Percentiles rank a stretch among this genome's conserved stretches.
Conservation (phyloP, 2,888 invertebrate genomes). For the Muschampia plurimacula region DNA sequence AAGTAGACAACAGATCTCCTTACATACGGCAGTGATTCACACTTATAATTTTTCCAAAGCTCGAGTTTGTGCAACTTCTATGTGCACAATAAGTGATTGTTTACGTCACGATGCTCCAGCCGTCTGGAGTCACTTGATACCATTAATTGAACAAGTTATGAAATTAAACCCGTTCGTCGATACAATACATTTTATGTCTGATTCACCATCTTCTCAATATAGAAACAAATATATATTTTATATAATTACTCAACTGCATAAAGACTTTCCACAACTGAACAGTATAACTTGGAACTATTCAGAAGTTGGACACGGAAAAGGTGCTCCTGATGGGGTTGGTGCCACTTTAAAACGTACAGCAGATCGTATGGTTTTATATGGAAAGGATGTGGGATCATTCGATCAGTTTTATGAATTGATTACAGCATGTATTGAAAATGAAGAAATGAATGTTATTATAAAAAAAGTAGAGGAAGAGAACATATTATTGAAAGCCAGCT, state of each 20-base stretch:
- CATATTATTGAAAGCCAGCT: too few relatives aligned
- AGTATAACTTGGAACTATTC: background rate
- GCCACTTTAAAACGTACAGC: background rate
- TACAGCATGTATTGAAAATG: too few relatives aligned
- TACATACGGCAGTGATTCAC: background rate
- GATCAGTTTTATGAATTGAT: too few relatives aligned
- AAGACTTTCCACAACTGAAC: background rate
- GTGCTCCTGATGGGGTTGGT: slow-evolving; percentile 8
- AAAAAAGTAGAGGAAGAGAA: too few relatives aligned
- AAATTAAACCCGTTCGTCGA: slow-evolving; percentile 8
- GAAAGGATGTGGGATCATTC: too few relatives aligned
- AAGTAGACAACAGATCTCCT: background rate
- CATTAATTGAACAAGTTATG: slow-evolving; percentile 20
- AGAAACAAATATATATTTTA: slow-evolving; percentile 31
- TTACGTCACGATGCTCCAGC: slow-evolving; percentile 38
- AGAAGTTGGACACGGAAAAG: slow-evolving; percentile 14
- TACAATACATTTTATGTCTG: slow-evolving; percentile 21
- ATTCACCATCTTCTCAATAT: slow-evolving; percentile 24
- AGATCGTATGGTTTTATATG: background rate
- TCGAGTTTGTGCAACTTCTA: background rate
- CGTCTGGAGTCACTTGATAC: slow-evolving; percentile 41
- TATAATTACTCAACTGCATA: slow-evolving; percentile 3
- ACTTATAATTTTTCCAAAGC: background rate
- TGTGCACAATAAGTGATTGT: slow-evolving; percentile 39
- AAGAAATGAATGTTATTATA: too few relatives aligned